Percentiles rank a stretch among this genome's conserved stretches.
phyloP scores from a whole-genome alignment of 2,888 invertebrate genomes.

The Brachyopa scutellaris region DNA sequence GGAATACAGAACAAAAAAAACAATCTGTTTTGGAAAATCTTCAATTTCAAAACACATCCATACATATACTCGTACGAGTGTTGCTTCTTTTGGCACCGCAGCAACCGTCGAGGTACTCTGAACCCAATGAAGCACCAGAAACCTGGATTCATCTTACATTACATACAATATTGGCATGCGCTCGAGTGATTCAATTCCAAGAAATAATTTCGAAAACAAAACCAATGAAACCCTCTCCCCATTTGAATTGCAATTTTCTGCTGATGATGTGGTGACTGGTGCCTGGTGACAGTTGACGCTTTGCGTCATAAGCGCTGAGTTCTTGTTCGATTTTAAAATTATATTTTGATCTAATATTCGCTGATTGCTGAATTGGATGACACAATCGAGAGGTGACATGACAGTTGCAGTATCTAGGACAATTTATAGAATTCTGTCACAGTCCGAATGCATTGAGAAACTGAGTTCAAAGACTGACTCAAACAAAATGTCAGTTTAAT shows the following conservation, averaged over 20 bases:
- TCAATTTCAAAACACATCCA: slow-evolving; percentile 5
- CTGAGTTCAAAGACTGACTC: slow-evolving; percentile 9
- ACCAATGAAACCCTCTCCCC: too few relatives aligned
- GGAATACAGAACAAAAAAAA: neutral
- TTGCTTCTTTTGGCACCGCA: neutral
- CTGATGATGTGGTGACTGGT: neutral
- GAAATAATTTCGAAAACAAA: neutral
- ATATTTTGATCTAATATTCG: slow-evolving; percentile 36
- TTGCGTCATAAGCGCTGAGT: slow-evolving; percentile 1
- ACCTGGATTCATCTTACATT: slow-evolving; percentile 15
- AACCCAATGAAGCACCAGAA: neutral
- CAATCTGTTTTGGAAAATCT: neutral
- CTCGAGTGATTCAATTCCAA: slow-evolving; percentile 16
- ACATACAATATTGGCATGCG: slow-evolving; percentile 21
- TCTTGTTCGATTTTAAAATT: slow-evolving; percentile 19
- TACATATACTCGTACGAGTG: too few relatives aligned
- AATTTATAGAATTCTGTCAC: neutral
- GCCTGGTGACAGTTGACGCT: neutral
- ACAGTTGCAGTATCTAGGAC: slow-evolving; percentile 6
- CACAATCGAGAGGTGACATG: slow-evolving; percentile 9
- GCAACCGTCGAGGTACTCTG: neutral
- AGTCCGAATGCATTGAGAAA: neutral
- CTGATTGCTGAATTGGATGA: slow-evolving; percentile 6
- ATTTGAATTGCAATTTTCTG: slow-evolving; percentile 20
- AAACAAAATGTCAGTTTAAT: neutral